phyloP scores from a whole-genome alignment of 2,113 vertebrate genomes.

The Oryzias woworae region DNA sequence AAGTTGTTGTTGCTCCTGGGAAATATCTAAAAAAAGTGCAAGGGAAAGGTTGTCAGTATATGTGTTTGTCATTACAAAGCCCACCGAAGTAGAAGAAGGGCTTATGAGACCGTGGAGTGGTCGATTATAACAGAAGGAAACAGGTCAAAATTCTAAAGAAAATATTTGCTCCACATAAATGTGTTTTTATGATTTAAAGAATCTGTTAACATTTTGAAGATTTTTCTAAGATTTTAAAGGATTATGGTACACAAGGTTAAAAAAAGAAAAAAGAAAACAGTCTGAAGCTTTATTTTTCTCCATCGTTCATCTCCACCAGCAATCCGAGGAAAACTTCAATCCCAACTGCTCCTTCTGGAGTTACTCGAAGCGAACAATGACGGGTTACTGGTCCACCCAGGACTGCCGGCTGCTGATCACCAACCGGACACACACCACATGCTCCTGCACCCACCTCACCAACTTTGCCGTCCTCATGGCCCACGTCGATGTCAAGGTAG shows the following conservation, averaged over 20 bases:
- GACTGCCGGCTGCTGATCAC: conserved; percentile 92
- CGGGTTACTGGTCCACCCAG: conserved; percentile 96
- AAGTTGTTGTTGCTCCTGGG: too few species aligned
- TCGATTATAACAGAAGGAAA: conserved; percentile 61
- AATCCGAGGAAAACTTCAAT: conserved; percentile 98
- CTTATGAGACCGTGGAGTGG: conserved; percentile 61
- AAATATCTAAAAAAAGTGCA: too few species aligned
- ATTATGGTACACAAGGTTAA: neutral
- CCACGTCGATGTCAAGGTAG: conserved; percentile 97
- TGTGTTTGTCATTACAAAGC: conserved; percentile 25
- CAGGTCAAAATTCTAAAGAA: conserved; percentile 51
- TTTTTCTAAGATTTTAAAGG: neutral
- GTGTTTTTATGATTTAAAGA: conserved; percentile 32
- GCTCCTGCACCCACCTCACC: conserved; percentile 97
- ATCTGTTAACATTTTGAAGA: conserved; percentile 12
- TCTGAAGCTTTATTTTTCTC: neutral
- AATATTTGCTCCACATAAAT: conserved; percentile 11
- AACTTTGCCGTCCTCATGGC: conserved; percentile 98
- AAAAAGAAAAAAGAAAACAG: too few species aligned
- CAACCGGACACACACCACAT: conserved; percentile 94
- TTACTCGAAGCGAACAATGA: conserved; percentile 94
- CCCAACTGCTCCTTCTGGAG: conserved; percentile 99
- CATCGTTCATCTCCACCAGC: conserved; percentile 71
- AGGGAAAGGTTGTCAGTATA: too few species aligned
- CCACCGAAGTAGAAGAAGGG: conserved; percentile 20